These are phyloP conservation scores for Lepidostoma basale DNA, from an alignment of 1,140 invertebrate genomes.

Conservation along the genomic window DNA sequence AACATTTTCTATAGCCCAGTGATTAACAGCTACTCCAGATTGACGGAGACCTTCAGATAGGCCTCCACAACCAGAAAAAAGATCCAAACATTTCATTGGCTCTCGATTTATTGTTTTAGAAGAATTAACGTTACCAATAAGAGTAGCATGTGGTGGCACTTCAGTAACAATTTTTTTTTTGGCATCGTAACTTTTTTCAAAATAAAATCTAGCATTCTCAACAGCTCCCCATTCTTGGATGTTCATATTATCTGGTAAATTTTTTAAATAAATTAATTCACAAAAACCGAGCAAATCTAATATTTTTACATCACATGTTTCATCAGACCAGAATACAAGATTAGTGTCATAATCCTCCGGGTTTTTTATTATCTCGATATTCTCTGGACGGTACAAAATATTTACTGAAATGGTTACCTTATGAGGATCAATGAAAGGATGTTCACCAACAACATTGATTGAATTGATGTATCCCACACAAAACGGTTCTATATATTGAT, in stretches of 20 bases:
- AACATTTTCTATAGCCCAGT: constrained; percentile 86
- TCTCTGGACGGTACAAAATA: constrained; percentile 79
- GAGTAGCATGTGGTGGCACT: neutral
- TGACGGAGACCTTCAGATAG: constrained; percentile 75
- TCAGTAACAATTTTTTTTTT: neutral
- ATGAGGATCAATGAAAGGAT: constrained; percentile 57
- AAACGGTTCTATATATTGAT: constrained; percentile 79
- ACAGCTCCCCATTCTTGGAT: constrained; percentile 17
- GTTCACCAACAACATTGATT: constrained; percentile 62
- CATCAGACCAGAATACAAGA: constrained; percentile 77
- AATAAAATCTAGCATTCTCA: constrained; percentile 22
- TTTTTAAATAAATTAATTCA: constrained; percentile 19
- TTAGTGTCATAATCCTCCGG: constrained; percentile 73
- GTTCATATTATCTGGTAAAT: constrained; percentile 7
- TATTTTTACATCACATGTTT: neutral
- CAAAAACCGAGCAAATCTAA: neutral
- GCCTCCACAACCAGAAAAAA: constrained; percentile 91
- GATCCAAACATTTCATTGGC: constrained; percentile 74
- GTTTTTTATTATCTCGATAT: constrained; percentile 67
- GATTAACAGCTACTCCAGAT: constrained; percentile 69
- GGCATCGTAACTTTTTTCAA: constrained; percentile 10
- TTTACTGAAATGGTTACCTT: constrained; percentile 72
- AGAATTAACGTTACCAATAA: neutral
- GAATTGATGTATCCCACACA: constrained; percentile 70
- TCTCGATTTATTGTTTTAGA: constrained; percentile 32